Percentiles rank a stretch among this genome's conserved stretches.
Conservation (phyloP, 1,140 invertebrate genomes). For the Lordiphosa clarofinis region DNA sequence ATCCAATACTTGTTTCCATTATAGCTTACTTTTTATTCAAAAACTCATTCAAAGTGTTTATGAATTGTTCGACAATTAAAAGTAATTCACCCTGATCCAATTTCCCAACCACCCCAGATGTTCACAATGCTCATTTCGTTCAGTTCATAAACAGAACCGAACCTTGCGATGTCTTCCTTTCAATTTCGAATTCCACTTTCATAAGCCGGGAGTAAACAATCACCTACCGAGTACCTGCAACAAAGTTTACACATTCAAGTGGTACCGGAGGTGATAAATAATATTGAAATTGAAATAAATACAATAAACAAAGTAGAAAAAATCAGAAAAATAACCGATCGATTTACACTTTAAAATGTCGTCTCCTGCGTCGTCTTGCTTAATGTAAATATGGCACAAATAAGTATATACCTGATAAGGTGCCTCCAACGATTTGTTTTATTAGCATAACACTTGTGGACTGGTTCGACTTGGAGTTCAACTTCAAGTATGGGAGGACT, state of each 20-base stretch:
- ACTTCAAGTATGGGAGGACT: conserved; percentile 45
- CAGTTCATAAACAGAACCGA: too few relatives aligned
- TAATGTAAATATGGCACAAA: conserved; percentile 41
- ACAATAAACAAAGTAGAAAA: conserved; percentile 60
- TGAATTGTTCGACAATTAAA: too few relatives aligned
- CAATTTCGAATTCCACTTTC: too few relatives aligned
- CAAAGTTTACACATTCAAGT: neutral
- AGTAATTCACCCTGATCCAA: too few relatives aligned
- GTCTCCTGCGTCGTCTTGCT: conserved; percentile 15
- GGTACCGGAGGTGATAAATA: conserved; percentile 52
- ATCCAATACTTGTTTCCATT: too few relatives aligned
- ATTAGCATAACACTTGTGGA: conserved; percentile 75
- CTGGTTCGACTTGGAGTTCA: conserved; percentile 20
- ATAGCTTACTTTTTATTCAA: too few relatives aligned
- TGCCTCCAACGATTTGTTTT: conserved; percentile 55
- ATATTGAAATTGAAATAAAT: conserved; percentile 76
- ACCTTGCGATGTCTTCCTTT: too few relatives aligned
- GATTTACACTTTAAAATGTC: conserved; percentile 67
- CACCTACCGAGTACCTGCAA: too few relatives aligned
- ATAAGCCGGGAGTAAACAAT: too few relatives aligned
- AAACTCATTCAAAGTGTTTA: too few relatives aligned
- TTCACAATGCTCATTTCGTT: too few relatives aligned
- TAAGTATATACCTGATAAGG: conserved; percentile 45
- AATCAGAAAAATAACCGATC: conserved; percentile 44
- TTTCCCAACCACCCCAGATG: too few relatives aligned